Base-by-base conservation (phyloP, 2,797 vertebrate species). In the Sebastes umbrosus region DNA sequence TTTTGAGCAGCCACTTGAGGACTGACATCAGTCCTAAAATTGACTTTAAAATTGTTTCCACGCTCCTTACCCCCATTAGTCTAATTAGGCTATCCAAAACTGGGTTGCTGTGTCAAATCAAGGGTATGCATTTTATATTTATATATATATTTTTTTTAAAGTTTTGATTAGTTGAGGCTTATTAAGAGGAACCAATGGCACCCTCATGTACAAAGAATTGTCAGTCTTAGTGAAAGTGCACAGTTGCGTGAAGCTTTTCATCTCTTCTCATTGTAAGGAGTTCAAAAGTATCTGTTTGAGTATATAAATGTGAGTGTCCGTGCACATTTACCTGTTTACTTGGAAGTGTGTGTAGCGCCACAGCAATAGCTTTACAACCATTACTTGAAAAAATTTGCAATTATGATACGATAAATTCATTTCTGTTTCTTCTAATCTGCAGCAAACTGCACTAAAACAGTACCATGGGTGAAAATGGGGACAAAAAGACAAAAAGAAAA, bases 1-100 rank as follows among this genome's bases (percentile, higher is more conserved):
- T 74, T 89, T 57, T 72, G 25, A 72, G 76, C 25, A 67, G 20
- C 59, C 84, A 46, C 79, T 43, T 73, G 80, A 73, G 75, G 50
- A 69, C 77, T 79, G 81, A 87, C 71, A 67, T 58, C 32, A 46
- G 69, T 50, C 22, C 31, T 18, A 50, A 73, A 78, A 32, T 65
- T 77, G 62, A 63, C 22, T 69, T 46, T 43, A 68, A 64, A 58
- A 64, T 54, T n/a, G 39, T 68, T 60, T 70, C 71, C 50, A 75
- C 0, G 0, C 14, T 36, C 25, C 32, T 72, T 69, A 18, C 16
- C 46, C 22, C 22, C 52, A 46, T 62, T 22, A 71, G 5, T 62
- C 16, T 75, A 80, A 76, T 50, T 62, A 34, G 50, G 31, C 5
- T 59, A 69, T 46, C 6, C 18, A 70, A 82, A 88, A 83, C 46